Base-by-base conservation (phyloP, 2,113 vertebrate genomes). In the Dicaeum eximium region DNA sequence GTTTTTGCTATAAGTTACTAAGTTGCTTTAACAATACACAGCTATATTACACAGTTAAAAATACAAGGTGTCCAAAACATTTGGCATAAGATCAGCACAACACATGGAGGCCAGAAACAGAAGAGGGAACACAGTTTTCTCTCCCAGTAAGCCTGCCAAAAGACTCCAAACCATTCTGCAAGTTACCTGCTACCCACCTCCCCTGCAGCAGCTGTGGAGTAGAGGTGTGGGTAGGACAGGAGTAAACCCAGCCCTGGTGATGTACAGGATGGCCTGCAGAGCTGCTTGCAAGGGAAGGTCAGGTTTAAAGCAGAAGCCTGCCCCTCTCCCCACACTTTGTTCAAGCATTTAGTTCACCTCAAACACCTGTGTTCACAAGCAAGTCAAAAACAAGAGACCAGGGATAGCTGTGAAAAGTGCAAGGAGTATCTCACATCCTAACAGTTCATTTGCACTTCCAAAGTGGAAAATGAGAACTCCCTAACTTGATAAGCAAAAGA, bases 21-120 rank as follows among this genome's bases (percentile, higher is more conserved):
- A 95, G 89, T 88, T 54, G 95, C 96, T 97, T 98, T 95, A 97
- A 97, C 97, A 97, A 97, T 97, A 97, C 97, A 97, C 96, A 97
- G 93, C 97, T 98, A 97, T 96, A 89, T 96, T 97, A 98, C 96
- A 98, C 96, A 97, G 97, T 97, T 97, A 97, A 97, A 98, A 98
- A 98, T 97, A 97, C 97, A 98, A 95, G 94, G 96, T 94, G 97
- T 97, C 93, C 96, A 97, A 97, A 97, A 87, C 92, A 95, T 97
- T 97, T 98, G 97, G 96, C 97, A 97, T 97, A 96, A 97, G 94
- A 97, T 96, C 95, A 95, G 93, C 95, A 98, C 96, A 97, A 97
- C 79, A 93, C 93, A 96, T 97, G 94, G 97, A 97, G 96, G 97
- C 94, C 96, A 96, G 96, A 83, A 97, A 97, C 94, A 96, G 95